phyloP scores from a whole-genome alignment of 1,140 invertebrate species.

The Drosophila saltans region DNA sequence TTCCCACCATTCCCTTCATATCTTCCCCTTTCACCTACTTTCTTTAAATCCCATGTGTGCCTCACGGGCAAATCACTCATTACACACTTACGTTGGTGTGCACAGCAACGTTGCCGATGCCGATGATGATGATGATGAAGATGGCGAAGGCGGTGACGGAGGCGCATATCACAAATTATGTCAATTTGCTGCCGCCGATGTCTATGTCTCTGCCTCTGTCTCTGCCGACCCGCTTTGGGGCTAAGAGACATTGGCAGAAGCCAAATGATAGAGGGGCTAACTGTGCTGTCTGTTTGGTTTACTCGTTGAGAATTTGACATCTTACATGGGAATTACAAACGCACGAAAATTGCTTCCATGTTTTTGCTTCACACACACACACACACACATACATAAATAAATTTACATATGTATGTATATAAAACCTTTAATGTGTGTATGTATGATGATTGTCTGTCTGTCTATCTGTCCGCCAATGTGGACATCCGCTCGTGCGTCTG shows the following conservation, averaged over 20 bases:
- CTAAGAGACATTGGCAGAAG: slow-evolving; percentile 29
- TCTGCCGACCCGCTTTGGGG: slow-evolving; percentile 42
- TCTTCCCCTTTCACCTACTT: neutral
- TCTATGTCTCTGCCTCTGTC: slow-evolving; percentile 19
- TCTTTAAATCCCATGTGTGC: slow-evolving; percentile 48
- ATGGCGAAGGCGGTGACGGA: slow-evolving; percentile 31
- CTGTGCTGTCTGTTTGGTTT: slow-evolving; percentile 32
- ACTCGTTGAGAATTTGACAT: slow-evolving; percentile 72
- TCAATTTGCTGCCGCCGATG: slow-evolving; percentile 68
- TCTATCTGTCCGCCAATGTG: slow-evolving; percentile 21
- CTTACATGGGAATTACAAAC: slow-evolving; percentile 82
- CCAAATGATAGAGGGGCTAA: slow-evolving; percentile 50
- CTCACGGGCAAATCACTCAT: slow-evolving; percentile 79
- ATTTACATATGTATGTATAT: slow-evolving; percentile 21
- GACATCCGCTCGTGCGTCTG: slow-evolving; percentile 13
- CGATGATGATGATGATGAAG: slow-evolving; percentile 23
- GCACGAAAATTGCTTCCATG: slow-evolving; percentile 78
- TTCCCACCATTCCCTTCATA: neutral
- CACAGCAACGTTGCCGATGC: slow-evolving; percentile 31
- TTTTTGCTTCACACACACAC: slow-evolving; percentile 59
- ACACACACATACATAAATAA: slow-evolving; percentile 23
- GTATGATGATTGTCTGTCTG: slow-evolving; percentile 27
- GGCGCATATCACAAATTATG: slow-evolving; percentile 75
- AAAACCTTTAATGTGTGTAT: slow-evolving; percentile 19
- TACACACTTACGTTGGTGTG: slow-evolving; percentile 74